These are phyloP conservation scores for Nyctibius bracteatus DNA, from an alignment of 2,113 vertebrate species.

Conservation along the genomic window DNA sequence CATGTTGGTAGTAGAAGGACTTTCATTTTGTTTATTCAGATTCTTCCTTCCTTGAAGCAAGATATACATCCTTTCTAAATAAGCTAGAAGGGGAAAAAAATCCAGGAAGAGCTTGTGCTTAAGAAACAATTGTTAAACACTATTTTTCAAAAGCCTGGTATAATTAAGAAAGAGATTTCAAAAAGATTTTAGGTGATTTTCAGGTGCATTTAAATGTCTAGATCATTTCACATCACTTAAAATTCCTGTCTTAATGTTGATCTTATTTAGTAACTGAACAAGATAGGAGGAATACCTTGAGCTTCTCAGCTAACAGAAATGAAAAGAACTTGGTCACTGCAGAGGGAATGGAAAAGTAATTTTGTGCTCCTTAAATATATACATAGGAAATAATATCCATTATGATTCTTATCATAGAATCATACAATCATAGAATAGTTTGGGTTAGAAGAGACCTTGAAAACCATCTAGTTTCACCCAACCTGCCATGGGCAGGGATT, in stretches of 20 bases:
- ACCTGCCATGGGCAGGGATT: too few species aligned
- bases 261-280: neutral
- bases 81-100: neutral
- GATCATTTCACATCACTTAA: neutral
- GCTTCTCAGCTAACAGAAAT: neutral
- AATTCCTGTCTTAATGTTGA: neutral
- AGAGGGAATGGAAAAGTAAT: neutral
- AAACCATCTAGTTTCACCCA: too few species aligned
- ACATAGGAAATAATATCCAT: neutral
- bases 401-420: too few species aligned
- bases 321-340: neutral
- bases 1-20: neutral
- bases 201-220: neutral
- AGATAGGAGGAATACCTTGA: neutral
- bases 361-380: neutral
- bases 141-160: neutral
- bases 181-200: neutral
- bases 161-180: neutral
- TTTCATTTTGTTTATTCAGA: slow-evolving; percentile 39
- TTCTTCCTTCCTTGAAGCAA: slow-evolving; percentile 17
- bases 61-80: neutral
- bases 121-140: neutral
- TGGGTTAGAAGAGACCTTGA: too few species aligned
- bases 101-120: neutral
- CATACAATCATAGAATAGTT: too few species aligned